These are phyloP conservation scores for Rotaria macrura DNA, from an alignment of 2,888 invertebrate species.

Conservation along the genomic window DNA sequence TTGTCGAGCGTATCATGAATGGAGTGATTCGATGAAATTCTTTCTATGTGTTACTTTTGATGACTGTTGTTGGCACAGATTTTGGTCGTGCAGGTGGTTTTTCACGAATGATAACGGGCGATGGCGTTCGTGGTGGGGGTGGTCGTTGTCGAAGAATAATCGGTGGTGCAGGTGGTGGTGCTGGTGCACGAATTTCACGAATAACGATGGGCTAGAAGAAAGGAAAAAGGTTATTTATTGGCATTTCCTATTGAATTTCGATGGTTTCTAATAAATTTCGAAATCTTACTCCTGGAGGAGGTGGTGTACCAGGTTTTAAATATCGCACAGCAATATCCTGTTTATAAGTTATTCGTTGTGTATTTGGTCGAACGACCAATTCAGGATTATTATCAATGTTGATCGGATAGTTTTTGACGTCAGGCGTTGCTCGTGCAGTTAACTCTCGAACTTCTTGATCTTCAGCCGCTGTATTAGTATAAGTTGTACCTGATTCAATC, in stretches of 20 bases:
- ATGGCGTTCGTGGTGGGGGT: constrained; percentile 25
- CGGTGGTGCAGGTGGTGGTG: constrained; percentile 26
- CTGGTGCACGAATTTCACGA: constrained; percentile 15
- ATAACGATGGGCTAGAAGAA: neutral
- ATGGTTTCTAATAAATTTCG: neutral
- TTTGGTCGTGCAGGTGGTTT: constrained; percentile 24
- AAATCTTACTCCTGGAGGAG: constrained; percentile 24
- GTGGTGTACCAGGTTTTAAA: constrained; percentile 27
- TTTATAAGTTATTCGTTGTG: constrained; percentile 25
- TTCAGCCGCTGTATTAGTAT: neutral
- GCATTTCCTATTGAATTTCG: too few species aligned
- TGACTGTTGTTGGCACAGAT: constrained; percentile 23
- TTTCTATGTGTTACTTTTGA: constrained; percentile 24
- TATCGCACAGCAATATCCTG: constrained; percentile 32
- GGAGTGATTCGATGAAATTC: too few species aligned
- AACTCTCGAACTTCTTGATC: neutral
- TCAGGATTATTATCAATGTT: constrained; percentile 29
- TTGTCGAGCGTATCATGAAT: too few species aligned
- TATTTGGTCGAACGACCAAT: constrained; percentile 17
- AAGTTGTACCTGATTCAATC: neutral
- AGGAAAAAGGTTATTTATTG: too few species aligned
- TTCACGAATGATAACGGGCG: constrained; percentile 28
- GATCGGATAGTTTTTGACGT: constrained; percentile 24
- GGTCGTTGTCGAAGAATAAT: constrained; percentile 30
- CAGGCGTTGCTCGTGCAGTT: neutral